Conservation (phyloP, 1,140 invertebrate species). For the Vanessa tameamea region DNA sequence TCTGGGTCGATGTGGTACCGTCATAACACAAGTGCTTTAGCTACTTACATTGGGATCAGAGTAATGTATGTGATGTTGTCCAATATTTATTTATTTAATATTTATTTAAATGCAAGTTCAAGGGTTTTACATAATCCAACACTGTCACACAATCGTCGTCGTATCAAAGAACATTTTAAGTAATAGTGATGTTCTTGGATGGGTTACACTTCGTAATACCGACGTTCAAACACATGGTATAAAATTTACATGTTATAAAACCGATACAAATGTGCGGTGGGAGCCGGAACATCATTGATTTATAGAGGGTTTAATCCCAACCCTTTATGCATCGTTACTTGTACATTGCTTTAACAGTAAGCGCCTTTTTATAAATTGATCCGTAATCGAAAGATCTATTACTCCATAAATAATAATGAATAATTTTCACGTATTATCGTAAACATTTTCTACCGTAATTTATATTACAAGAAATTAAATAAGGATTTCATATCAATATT, state of each 20-base stretch:
- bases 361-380: background rate
- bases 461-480: too few relatives aligned
- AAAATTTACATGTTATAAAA: conserved; percentile 43
- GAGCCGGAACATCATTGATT: conserved; percentile 49
- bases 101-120: too few relatives aligned
- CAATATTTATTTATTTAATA: too few relatives aligned
- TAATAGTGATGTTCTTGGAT: background rate
- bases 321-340: conserved; percentile 3
- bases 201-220: background rate
- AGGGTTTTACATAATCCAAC: too few relatives aligned
- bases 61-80: too few relatives aligned
- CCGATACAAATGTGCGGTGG: conserved; percentile 52
- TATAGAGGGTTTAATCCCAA: conserved; percentile 40
- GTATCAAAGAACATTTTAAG: background rate
- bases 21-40: too few relatives aligned
- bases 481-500: too few relatives aligned
- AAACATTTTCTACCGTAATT: too few relatives aligned
- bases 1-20: too few relatives aligned
- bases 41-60: too few relatives aligned
- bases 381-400: background rate
- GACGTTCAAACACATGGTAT: background rate
- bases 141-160: too few relatives aligned
- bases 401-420: background rate
- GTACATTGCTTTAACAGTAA: background rate
- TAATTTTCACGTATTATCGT: background rate